phyloP scores from a whole-genome alignment of 2,113 vertebrate species.

The Lasiurus borealis region DNA sequence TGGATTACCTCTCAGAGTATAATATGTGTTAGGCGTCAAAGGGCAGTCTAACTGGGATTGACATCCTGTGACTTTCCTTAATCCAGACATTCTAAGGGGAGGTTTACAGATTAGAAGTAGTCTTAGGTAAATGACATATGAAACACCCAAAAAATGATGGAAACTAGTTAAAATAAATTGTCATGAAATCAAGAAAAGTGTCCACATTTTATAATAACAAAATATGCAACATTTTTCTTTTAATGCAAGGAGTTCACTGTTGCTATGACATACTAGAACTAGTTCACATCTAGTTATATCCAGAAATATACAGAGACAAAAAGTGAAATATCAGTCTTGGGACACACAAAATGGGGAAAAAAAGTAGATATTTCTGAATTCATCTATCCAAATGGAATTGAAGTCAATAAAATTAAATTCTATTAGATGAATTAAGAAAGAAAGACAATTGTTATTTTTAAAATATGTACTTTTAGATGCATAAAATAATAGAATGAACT shows the following conservation, averaged over 20 bases:
- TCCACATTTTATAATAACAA: neutral
- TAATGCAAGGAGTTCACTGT: neutral
- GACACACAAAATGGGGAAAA: neutral
- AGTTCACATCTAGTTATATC: slow-evolving; percentile 38
- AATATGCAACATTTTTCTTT: slow-evolving; percentile 4
- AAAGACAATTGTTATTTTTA: slow-evolving; percentile 35
- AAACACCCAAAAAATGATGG: neutral
- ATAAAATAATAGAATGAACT: slow-evolving; percentile 30
- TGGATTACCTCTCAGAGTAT: neutral
- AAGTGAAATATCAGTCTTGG: neutral
- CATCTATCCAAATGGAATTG: neutral
- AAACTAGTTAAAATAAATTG: neutral
- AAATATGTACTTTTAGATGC: neutral
- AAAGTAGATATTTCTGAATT: neutral
- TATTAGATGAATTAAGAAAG: neutral
- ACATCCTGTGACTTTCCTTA: neutral
- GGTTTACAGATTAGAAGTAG: neutral
- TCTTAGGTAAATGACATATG: neutral
- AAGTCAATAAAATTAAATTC: slow-evolving; percentile 54
- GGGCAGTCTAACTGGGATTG: neutral
- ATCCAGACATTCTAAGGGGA: neutral
- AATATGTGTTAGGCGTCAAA: neutral
- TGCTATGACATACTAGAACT: neutral
- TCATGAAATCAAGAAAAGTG: neutral
- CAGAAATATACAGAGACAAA: neutral